Conservation (phyloP, 2,797 vertebrate species). For the Crotalus adamanteus region DNA sequence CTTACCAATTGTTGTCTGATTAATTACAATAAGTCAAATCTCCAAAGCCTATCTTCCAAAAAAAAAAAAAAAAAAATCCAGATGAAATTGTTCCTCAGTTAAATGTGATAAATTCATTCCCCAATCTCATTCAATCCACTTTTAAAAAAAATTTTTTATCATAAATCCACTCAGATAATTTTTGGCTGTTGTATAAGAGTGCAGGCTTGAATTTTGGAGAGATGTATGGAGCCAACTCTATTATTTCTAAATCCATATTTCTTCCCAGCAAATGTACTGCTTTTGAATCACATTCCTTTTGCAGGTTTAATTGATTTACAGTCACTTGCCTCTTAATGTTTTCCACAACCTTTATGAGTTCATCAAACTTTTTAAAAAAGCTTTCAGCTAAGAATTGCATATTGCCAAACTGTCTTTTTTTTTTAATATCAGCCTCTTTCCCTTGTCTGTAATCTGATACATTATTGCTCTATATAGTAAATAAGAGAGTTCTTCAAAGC, state of each 20-base stretch:
- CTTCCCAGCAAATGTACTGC: background rate
- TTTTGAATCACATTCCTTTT: background rate
- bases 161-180: background rate
- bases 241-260: background rate
- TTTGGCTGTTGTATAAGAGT: background rate
- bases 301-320: background rate
- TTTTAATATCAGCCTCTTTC: too few relatives aligned
- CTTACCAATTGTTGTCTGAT: background rate
- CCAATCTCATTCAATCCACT: background rate
- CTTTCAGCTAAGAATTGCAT: background rate
- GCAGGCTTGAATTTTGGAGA: background rate
- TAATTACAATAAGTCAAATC: background rate
- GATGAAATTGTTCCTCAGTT: background rate
- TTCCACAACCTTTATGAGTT: background rate
- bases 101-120: background rate
- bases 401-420: too few relatives aligned
- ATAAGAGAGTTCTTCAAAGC: too few relatives aligned
- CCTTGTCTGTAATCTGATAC: too few relatives aligned
- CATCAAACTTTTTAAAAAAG: background rate
- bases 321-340: background rate
- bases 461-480: too few relatives aligned
- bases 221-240: background rate
- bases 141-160: background rate
- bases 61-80: background rate
- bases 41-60: background rate